A percentile compares a stretch with the other conserved stretches of the same genome.
These are phyloP conservation scores for Tribolium castaneum DNA, from an alignment of 1,140 invertebrate genomes.

Conservation along the genomic window DNA sequence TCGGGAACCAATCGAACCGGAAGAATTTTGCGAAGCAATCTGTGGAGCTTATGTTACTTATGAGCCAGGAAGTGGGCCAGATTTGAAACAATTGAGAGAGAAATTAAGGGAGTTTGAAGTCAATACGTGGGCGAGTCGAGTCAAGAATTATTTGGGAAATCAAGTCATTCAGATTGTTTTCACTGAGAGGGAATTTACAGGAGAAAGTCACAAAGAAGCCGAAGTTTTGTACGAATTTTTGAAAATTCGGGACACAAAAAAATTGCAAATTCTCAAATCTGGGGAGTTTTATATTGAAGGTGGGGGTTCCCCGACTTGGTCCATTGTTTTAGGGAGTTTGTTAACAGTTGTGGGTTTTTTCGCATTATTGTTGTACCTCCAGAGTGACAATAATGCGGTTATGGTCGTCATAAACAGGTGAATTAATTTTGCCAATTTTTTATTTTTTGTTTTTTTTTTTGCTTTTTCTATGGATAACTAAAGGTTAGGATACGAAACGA, in stretches of 20 bases:
- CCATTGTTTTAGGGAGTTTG: constrained; percentile 33
- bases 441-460: too few species aligned
- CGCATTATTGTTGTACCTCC: background rate
- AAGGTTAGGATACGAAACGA: too few species aligned
- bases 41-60: constrained; percentile 37
- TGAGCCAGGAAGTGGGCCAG: background rate
- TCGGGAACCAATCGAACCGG: constrained; percentile 20
- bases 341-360: constrained; percentile 22
- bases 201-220: constrained; percentile 36
- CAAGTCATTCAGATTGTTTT: constrained; percentile 42
- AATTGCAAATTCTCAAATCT: background rate
- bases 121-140: constrained; percentile 37
- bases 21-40: constrained; percentile 33
- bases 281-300: background rate
- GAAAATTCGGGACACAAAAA: background rate
- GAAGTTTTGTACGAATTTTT: background rate
- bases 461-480: too few species aligned
- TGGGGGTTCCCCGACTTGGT: background rate
- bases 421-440: background rate
- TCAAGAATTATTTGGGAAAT: background rate
- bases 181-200: constrained; percentile 41
- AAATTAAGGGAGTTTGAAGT: constrained; percentile 3
- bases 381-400: background rate
- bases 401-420: background rate
- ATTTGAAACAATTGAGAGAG: background rate